Base-by-base conservation (phyloP, 2,113 vertebrate genomes). In the Scophthalmus maximus region DNA sequence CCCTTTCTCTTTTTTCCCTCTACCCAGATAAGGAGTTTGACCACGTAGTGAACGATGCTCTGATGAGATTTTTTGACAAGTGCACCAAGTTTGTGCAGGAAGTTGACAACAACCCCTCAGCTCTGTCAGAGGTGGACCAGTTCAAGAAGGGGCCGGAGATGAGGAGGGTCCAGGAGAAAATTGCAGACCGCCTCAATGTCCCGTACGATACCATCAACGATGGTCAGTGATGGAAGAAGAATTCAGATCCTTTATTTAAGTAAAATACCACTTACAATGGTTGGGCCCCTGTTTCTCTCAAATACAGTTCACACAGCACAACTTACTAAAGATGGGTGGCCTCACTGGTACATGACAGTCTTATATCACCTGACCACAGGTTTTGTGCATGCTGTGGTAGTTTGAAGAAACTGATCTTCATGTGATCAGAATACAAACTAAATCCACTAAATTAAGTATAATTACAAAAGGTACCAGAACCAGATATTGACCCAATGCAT, bases 1-100 rank as follows among this genome's bases (percentile, higher is more conserved):
- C 10, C 25, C 18, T 55, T 10, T 0, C 14, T 14, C 25, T 15
- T 8, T 15, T 10, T 22, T 34, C 6, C 32, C n/a, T 36, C 30
- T n/a, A 27, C 10, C 3, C 23, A 71, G 68, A 76, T 56, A 8
- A 20, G 46, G 47, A 71, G 22, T 90, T 92, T 82, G 83, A 88
- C 12, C 87, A 93, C 10, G 85, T 84, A 27, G 91, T 95, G 42
- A 95, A 98, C 0, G 96, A 99, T 29, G 84, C 92, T 32, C 80
- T 99, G 62, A 96, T 99, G 97, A 94, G 96, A 7, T 98, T 98
- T 80, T 98, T 98, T 18, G 95, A 96, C 68, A 77, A 91, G 32
- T 99, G 97, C 7, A 85, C 89, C 79, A 96, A 90, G 81, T 97
- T 97, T 53, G 25, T 96, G 1, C 68, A 90, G 38, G 91, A 94